Evolutionary conservation across 2,888 invertebrate species (phyloP).

Genomic region (Cephus runcator): DNA sequence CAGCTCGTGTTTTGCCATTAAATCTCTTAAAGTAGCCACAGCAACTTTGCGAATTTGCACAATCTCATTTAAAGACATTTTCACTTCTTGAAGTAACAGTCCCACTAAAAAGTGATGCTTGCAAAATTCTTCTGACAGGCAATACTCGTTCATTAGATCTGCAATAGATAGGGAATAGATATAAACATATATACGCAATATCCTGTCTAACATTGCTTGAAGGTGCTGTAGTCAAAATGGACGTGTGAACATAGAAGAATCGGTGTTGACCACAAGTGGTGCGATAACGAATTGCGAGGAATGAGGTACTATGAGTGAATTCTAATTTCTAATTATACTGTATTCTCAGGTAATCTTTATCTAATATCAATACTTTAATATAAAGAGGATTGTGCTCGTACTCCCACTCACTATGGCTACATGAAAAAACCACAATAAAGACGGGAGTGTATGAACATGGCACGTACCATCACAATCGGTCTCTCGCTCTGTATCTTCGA

Average conservation of each 20-base stretch:
- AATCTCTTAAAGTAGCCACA: slow-evolving; percentile 81
- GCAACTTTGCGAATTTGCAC: slow-evolving; percentile 85
- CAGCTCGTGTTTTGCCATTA: slow-evolving; percentile 93
- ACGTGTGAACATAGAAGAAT: background rate
- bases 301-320: background rate
- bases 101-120: slow-evolving; percentile 93
- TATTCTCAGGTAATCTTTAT: background rate
- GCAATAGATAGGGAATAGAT: slow-evolving; percentile 15
- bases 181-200: background rate
- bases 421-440: slow-evolving; percentile 43
- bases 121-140: slow-evolving; percentile 85
- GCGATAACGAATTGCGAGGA: background rate
- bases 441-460: slow-evolving; percentile 44
- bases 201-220: background rate
- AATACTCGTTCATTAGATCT: slow-evolving; percentile 69
- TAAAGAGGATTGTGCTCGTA: slow-evolving; percentile 24
- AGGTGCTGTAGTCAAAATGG: background rate
- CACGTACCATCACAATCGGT: slow-evolving; percentile 66
- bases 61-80: slow-evolving; percentile 86
- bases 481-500: slow-evolving; percentile 71
- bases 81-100: slow-evolving; percentile 87
- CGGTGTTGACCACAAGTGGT: background rate
- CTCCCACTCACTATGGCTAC: slow-evolving; percentile 48
- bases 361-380: background rate
- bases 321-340: background rate